Evolutionary conservation across 2,888 invertebrate species (phyloP), one percentile per base, ranked within the genome.

Genomic region (Drosophila percnosoma): DNA sequence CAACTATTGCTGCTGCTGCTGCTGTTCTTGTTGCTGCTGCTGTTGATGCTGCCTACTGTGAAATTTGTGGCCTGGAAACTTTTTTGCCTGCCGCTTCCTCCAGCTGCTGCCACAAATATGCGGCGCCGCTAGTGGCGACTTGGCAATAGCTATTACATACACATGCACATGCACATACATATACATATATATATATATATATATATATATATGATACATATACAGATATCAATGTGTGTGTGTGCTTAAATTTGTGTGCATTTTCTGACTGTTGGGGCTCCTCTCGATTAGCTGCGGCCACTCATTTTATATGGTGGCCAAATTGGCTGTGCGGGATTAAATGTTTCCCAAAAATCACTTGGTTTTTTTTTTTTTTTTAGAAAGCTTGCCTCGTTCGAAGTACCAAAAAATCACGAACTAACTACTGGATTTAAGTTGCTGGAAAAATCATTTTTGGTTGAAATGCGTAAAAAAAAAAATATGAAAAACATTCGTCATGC

Each of bases 51-150:
- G 64, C 36, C 70, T 74, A 55, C 79, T 77, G 79, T 70, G 63
- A 80, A 80, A 74, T 67, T 70, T 80, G 70, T 82, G 80, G 82
- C 80, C 74, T 60, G 62, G 52, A 80, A 80, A 55, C 27, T 55
- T 73, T 80, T 60, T 31, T 54, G 75, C 33, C 38, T 59, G 59
- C 36, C 49, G 52, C 51, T 33, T 36, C 52, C 60, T 40, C 21
- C 34, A 51, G 59, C 58, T 63, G 70, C 73, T 72, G 73, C 82
- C 80, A 75, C 80, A 80, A 78, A 78, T 78, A 80, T 80, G 80
- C 63, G 52, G 63, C 57, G 62, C 48, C 53, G 58, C 51, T 51
- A 42, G 59, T 42, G 62, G 63, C 69, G 53, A 74, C 65, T 77
- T 62, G 38, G 62, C 61, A 52, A 52, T 55, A 55, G 38, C 24